A percentile compares a stretch with the other conserved stretches of the same genome.
These are phyloP conservation scores for Premnoplex brunnescens DNA, from an alignment of 2,797 vertebrate species.

Conservation along the genomic window DNA sequence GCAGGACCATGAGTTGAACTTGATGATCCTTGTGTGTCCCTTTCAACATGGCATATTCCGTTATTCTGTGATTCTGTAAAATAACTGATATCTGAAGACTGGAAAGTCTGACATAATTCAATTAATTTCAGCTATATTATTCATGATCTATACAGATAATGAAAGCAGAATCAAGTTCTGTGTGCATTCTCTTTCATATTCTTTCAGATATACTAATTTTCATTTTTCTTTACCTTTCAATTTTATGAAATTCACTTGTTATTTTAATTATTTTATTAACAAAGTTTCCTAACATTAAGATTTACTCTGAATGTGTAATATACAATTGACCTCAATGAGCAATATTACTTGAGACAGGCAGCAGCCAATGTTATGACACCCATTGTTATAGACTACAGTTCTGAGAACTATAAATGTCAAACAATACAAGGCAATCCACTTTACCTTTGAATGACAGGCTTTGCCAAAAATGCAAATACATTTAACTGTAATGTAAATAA, in stretches of 20 bases:
- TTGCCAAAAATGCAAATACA: neutral
- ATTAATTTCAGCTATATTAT: neutral
- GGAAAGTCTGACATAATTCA: neutral
- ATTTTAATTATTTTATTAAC: neutral
- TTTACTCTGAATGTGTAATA: neutral
- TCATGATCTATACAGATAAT: neutral
- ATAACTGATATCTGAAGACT: neutral
- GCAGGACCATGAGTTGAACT: neutral
- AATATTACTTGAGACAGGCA: neutral
- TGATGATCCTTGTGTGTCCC: neutral
- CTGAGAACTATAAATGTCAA: neutral
- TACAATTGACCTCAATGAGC: neutral
- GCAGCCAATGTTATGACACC: neutral
- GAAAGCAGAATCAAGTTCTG: neutral
- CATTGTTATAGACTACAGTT: neutral
- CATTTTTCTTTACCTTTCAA: neutral
- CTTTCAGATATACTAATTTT: neutral
- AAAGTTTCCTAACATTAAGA: neutral
- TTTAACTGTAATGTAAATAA: neutral
- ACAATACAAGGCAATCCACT: neutral
- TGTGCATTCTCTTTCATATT: neutral
- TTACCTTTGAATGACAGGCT: neutral
- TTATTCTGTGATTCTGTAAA: neutral
- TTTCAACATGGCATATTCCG: neutral
- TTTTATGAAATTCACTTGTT: neutral